A percentile compares a stretch with the other conserved stretches of the same genome.
These are phyloP conservation scores for Magallana gigas DNA, from an alignment of 1,140 invertebrate genomes.

Conservation along the genomic window DNA sequence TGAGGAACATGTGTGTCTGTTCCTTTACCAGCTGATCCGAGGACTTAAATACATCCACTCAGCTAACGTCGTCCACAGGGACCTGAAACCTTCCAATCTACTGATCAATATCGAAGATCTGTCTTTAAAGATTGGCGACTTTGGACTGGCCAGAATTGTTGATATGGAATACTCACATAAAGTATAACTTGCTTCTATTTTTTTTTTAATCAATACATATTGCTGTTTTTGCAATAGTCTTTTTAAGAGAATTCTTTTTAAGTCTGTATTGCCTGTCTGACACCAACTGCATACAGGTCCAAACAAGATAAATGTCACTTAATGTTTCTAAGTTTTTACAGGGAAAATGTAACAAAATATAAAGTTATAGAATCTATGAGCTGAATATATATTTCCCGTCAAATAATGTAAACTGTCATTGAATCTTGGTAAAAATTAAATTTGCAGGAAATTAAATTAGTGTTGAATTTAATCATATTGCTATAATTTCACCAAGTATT, in stretches of 20 bases:
- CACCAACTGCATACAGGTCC: too few species aligned
- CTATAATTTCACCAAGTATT: not conserved
- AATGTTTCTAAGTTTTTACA: too few species aligned
- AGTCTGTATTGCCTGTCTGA: too few species aligned
- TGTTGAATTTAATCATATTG: not conserved
- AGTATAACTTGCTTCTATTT: constrained; percentile 46
- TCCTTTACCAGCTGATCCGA: constrained; percentile 98
- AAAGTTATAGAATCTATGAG: too few species aligned
- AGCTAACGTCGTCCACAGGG: constrained; percentile 98
- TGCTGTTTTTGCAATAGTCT: too few species aligned
- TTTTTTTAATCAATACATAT: not conserved
- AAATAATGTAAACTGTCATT: too few species aligned
- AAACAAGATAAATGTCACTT: too few species aligned
- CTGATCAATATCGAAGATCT: constrained; percentile 86
- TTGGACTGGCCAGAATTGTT: constrained; percentile 96
- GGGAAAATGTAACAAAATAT: too few species aligned
- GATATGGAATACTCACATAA: constrained; percentile 99
- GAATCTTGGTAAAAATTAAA: too few species aligned
- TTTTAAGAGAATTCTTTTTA: too few species aligned
- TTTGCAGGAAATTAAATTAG: too few species aligned
- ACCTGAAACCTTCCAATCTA: constrained; percentile 97
- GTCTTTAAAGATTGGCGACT: constrained; percentile 93
- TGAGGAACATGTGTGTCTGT: constrained; percentile 98
- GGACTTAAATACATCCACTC: constrained; percentile 99
- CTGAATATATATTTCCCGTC: too few species aligned